Evolutionary conservation across 1,140 invertebrate species (phyloP).

Genomic region (Eumeta japonica): DNA sequence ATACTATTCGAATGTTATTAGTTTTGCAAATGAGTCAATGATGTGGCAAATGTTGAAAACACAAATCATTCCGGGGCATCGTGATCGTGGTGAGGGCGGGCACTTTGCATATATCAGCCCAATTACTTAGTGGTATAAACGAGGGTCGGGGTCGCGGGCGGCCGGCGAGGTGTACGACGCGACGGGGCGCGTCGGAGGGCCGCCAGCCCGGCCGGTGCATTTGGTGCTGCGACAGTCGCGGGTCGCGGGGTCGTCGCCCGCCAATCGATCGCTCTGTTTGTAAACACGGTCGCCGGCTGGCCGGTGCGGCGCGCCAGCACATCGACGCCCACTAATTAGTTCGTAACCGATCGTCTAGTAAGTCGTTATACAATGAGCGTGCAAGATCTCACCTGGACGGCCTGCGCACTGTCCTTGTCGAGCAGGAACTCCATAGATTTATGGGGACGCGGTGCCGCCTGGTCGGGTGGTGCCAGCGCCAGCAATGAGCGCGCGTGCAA

Average conservation of each 20-base stretch:
- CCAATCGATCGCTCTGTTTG: slow-evolving; percentile 42
- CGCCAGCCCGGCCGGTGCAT: too few relatives aligned
- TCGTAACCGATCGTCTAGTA: neutral
- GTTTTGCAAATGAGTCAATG: too few relatives aligned
- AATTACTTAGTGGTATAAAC: too few relatives aligned
- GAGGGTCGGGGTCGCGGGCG: too few relatives aligned
- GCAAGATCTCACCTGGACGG: slow-evolving; percentile 34
- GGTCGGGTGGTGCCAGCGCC: slow-evolving; percentile 67
- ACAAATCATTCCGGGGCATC: too few relatives aligned
- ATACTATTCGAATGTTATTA: too few relatives aligned
- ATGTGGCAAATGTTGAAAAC: too few relatives aligned
- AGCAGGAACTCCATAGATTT: slow-evolving; percentile 93
- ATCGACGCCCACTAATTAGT: too few relatives aligned
- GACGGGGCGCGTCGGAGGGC: too few relatives aligned
- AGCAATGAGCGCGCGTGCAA: slow-evolving; percentile 75
- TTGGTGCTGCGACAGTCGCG: slow-evolving; percentile 1
- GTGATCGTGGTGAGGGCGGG: too few relatives aligned
- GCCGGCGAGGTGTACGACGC: too few relatives aligned
- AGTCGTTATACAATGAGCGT: slow-evolving; percentile 2
- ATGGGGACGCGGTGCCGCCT: slow-evolving; percentile 63
- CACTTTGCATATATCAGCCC: too few relatives aligned
- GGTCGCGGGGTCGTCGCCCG: slow-evolving; percentile 21
- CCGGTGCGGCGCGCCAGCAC: neutral
- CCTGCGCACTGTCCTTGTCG: slow-evolving; percentile 76
- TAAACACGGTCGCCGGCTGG: slow-evolving; percentile 33